A percentile compares a stretch with the other conserved stretches of the same genome.
Evolutionary conservation across 2,888 invertebrate genomes (phyloP).

Genomic region (Drosophila bunnanda): DNA sequence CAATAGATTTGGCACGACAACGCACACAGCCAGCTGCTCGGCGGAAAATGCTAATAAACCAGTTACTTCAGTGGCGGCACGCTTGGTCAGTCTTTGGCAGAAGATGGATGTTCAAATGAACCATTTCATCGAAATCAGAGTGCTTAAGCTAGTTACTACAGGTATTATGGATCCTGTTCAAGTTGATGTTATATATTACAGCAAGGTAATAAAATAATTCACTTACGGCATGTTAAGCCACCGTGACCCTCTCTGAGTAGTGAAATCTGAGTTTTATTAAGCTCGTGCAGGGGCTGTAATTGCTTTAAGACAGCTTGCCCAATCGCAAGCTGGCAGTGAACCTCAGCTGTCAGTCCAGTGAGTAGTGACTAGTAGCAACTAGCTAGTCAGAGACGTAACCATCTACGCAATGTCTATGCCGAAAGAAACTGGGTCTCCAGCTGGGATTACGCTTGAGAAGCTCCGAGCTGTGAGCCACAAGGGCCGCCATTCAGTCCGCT

Average conservation of each 20-base stretch:
- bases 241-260: conserved; percentile 39
- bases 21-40: conserved; percentile 10
- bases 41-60: conserved; percentile 44
- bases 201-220: conserved; percentile 4
- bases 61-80: conserved; percentile 17
- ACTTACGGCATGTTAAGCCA: conserved; percentile 14
- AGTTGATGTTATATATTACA: background rate
- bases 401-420: conserved; percentile 24
- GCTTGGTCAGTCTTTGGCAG: conserved; percentile 2
- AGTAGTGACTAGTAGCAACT: conserved; percentile 9
- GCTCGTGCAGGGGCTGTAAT: conserved; percentile 30
- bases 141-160: no score
- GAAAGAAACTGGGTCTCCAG: conserved; percentile 16
- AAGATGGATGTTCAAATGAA: conserved; percentile 16
- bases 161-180: background rate
- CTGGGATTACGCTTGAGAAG: conserved; percentile 23
- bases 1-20: conserved; percentile 8
- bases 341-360: conserved; percentile 26
- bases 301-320: conserved; percentile 18
- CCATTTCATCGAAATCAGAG: conserved; percentile 8
- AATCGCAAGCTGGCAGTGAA: conserved; percentile 38
- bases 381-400: conserved; percentile 23
- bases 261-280: conserved; percentile 22
- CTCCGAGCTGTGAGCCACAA: conserved; percentile 5
- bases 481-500: conserved; percentile 20